These are phyloP conservation scores for Notolepis coatsorum DNA, from an alignment of 2,797 vertebrate species.

Conservation along the genomic window DNA sequence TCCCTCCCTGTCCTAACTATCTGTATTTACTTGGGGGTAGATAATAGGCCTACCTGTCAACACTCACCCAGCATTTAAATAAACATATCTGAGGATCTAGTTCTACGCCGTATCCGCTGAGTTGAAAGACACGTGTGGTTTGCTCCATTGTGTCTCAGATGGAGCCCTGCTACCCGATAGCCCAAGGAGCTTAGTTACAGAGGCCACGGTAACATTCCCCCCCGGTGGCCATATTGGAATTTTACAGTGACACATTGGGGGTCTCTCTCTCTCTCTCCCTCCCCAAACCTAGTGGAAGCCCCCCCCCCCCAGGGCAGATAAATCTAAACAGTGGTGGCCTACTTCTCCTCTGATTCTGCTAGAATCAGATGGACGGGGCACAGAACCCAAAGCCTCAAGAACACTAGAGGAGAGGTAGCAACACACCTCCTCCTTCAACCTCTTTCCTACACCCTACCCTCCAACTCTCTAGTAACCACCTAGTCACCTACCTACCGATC, in stretches of 20 bases:
- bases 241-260: conserved; percentile 10
- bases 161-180: not conserved
- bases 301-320: conserved; percentile 47
- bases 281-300: conserved; percentile 47
- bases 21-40: not conserved
- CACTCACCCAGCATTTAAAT: not conserved
- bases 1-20: not conserved
- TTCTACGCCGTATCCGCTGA: not conserved
- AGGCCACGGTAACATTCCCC: not conserved
- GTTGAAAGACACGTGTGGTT: not conserved
- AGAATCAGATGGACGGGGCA: conserved; percentile 44
- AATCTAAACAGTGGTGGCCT: conserved; percentile 71
- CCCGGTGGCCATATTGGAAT: conserved; percentile 32
- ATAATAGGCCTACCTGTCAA: conserved; percentile 7
- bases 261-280: conserved; percentile 30
- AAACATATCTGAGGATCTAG: not conserved
- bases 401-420: conserved; percentile 37
- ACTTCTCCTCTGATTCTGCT: conserved; percentile 53
- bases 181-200: not conserved
- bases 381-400: conserved; percentile 38
- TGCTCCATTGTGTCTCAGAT: too few relatives aligned
- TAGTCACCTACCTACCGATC: not conserved
- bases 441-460: not conserved
- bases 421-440: conserved; percentile 15
- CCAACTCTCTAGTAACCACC: not conserved